These are phyloP conservation scores for Pseudoatta argentina DNA, from an alignment of 1,140 invertebrate species.

Conservation along the genomic window DNA sequence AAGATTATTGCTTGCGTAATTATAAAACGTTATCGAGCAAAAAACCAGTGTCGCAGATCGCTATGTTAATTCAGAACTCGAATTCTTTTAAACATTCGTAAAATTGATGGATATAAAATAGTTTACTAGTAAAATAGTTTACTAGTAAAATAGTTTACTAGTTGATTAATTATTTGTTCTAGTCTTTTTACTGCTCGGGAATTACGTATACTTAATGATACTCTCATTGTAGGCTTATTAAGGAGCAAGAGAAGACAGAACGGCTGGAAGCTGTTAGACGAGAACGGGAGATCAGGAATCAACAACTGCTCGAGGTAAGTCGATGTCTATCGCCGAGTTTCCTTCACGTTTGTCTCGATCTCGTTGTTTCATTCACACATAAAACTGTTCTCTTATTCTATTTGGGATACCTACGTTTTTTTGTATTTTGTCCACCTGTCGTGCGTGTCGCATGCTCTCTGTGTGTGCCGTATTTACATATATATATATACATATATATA, in stretches of 20 bases:
- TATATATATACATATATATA: slow-evolving; percentile 81
- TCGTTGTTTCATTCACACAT: slow-evolving; percentile 84
- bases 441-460: slow-evolving; percentile 86
- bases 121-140: neutral
- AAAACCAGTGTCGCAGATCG: neutral
- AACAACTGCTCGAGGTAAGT: slow-evolving; percentile 90
- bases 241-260: slow-evolving; percentile 93
- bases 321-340: slow-evolving; percentile 51
- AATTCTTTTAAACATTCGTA: neutral
- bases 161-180: slow-evolving; percentile 50
- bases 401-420: slow-evolving; percentile 83
- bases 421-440: slow-evolving; percentile 85
- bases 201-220: slow-evolving; percentile 41
- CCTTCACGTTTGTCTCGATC: slow-evolving; percentile 79
- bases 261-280: slow-evolving; percentile 91
- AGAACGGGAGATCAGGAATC: slow-evolving; percentile 91
- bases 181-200: slow-evolving; percentile 23
- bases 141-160: neutral
- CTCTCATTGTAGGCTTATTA: slow-evolving; percentile 87
- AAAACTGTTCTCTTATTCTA: slow-evolving; percentile 84
- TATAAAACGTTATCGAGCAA: slow-evolving; percentile 14
- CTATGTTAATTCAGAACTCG: slow-evolving; percentile 17
- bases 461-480: slow-evolving; percentile 81
- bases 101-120: neutral
- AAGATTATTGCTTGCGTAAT: slow-evolving; percentile 34